Evolutionary conservation across 1,140 invertebrate species (phyloP), one percentile per base, ranked within the genome.

Genomic region (Oscheius sp.): DNA sequence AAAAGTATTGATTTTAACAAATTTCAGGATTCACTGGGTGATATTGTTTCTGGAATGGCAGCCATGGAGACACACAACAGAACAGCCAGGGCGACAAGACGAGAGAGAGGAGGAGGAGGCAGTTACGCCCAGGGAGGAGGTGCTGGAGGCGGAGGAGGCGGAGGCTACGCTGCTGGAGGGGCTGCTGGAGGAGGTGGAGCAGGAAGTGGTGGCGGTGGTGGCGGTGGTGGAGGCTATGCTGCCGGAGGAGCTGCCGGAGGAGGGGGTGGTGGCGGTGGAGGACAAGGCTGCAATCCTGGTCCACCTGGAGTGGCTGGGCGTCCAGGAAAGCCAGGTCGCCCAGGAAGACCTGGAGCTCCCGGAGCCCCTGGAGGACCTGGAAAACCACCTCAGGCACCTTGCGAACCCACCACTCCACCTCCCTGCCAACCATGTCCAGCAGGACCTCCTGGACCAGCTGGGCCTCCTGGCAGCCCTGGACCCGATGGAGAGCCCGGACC

Each of bases 231-330:
- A n/a, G n/a, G n/a, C n/a, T n/a, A n/a, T n/a, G n/a, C n/a, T n/a
- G n/a, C n/a, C n/a, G n/a, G n/a, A n/a, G n/a, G n/a, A n/a, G n/a
- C n/a, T n/a, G n/a, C n/a, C n/a, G n/a, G n/a, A n/a, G n/a, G n/a
- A n/a, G n/a, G n/a, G n/a, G n/a, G n/a, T n/a, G n/a, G n/a, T n/a
- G n/a, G n/a, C n/a, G n/a, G n/a, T n/a, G n/a, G n/a, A n/a, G n/a
- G n/a, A n/a, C n/a, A n/a, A n/a, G 49, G 68, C 68, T 71, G 68
- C 45, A 15, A 63, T 4, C 68, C 68, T 20, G 68, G 68, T 3
- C 36, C 61, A 3, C 29, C 59, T 29, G 66, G 66, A 15, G 26
- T 46, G 18, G 28, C 3, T 28, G 66, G 66, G 29, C 29, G 45
- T 4, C 34, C 29, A 31, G 66, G 66, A 7, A 68, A 68, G 55